Evolutionary conservation across 2,888 invertebrate genomes (phyloP), one percentile per base, ranked within the genome.

Genomic region (Amphipyra berbera): DNA sequence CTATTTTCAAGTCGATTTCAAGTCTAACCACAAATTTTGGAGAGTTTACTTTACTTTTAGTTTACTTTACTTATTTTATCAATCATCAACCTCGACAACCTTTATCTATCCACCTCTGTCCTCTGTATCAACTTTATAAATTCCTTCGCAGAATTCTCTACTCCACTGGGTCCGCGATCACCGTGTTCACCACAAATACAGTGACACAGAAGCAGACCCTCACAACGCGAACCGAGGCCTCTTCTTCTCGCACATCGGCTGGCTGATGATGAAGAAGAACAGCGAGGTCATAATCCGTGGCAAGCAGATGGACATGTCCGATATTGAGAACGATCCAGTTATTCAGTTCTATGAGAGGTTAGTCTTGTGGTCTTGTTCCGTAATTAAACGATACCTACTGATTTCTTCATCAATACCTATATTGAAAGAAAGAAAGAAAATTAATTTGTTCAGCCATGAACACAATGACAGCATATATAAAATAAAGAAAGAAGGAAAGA

Each of bases 221-320:
- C 97, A 98, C 87, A 97, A 98, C 83, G 97, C 97, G 0, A 96
- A 94, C 54, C 95, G 98, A 33, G 98, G 98, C 1, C 96, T 98
- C 88, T 98, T 98, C 95, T 98, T 98, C 91, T 96, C 98, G 0
- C 98, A 98, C 89, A 96, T 98, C 69, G 98, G 98, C 44, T 98
- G 98, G 98, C 92, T 98, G 40, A 92, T 98, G 87, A 96, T 96
- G 88, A 96, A 96, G 78, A 98, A 98, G 88, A 98, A 98, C 83
- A 96, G 97, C 0, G 96, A 97, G 76, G 97, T 98, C 10, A 95
- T 95, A 67, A 93, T 92, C 14, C 97, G 97, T 80, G 98, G 98
- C 50, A 96, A 97, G 72, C 95, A 96, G 62, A 95, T 98, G 72
- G 98, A 98, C 81, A 88, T 98, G 88, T 96, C 96, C 38, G 98